Evolutionary conservation across 2,888 invertebrate genomes (phyloP), one percentile per base, ranked within the genome.

Genomic region (Brachylomia viminalis): DNA sequence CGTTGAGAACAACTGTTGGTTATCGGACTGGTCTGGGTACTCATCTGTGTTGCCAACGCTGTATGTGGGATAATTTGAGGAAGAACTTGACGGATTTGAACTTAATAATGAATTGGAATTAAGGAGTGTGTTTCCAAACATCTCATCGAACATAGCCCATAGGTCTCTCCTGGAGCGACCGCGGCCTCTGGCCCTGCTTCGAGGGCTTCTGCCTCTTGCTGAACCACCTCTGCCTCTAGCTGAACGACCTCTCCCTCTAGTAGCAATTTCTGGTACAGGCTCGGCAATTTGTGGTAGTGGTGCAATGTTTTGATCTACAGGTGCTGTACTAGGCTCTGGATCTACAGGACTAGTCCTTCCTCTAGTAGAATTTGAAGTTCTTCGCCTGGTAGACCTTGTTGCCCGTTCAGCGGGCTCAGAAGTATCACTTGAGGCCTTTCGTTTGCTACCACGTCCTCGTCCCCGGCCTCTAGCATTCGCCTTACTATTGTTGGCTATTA

Each of bases 41-140:
- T 96, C 95, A 49, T 92, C 90, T 0, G 94, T 93, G 75, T 96
- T 95, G 0, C 96, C 96, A 0, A 96, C 84, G 68, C 91, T 95
- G 66, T 90, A 94, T 7, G 85, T 91, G 0, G 94, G 89, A 90
- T 77, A 89, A 67, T 65, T 74, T 15, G 27, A 1, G 30, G 83
- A 27, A 17, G 66, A 30, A 62, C 5, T 67, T 52, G 58, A 11
- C 1, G 45, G 0, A 8, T 7, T 0, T 0, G 56, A 4, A 1
- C 2, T 7, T 17, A 77, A 11, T 33, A 58, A 20, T 20, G 72
- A 15, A 61, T 30, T 52, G 3, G 52, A 13, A 77, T 52, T 59
- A 0, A 13, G 3, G 1, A 45, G 1, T 4, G 10, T n/a, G 6
- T 10, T 8, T 30, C n/a, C 67, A n/a, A 79, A 82, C 20, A 82